These are phyloP conservation scores for Eulimnadia texana DNA, from an alignment of 1,140 invertebrate species.

Conservation along the genomic window DNA sequence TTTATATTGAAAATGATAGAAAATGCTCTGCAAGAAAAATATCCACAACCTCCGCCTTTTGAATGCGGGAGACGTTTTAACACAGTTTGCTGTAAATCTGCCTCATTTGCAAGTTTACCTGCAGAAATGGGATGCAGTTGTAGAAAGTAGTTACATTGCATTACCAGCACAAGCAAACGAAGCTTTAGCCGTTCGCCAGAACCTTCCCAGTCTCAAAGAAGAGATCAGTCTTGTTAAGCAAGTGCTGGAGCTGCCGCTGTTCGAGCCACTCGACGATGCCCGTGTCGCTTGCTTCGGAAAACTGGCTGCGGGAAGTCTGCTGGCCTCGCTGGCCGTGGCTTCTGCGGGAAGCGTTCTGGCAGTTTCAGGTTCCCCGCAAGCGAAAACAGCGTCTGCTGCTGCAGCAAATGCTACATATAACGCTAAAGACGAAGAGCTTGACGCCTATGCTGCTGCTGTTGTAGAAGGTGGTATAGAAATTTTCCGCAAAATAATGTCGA, in stretches of 20 bases:
- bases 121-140: slow-evolving; percentile 49
- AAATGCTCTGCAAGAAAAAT: slow-evolving; percentile 41
- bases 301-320: slow-evolving; percentile 61
- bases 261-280: slow-evolving; percentile 67
- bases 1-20: too few species aligned
- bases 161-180: slow-evolving; percentile 55
- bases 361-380: neutral
- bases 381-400: slow-evolving; percentile 1
- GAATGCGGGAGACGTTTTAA: slow-evolving; percentile 58
- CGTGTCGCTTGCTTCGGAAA: slow-evolving; percentile 62
- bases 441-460: slow-evolving; percentile 51
- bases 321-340: slow-evolving; percentile 55
- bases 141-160: slow-evolving; percentile 45
- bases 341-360: slow-evolving; percentile 46
- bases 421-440: slow-evolving; percentile 41
- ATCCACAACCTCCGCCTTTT: slow-evolving; percentile 45
- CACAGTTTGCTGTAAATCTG: slow-evolving; percentile 59
- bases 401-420: slow-evolving; percentile 14
- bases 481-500: slow-evolving; percentile 60
- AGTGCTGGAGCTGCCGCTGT: slow-evolving; percentile 64
- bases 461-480: slow-evolving; percentile 62
- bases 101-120: slow-evolving; percentile 59
- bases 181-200: slow-evolving; percentile 50
- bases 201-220: slow-evolving; percentile 26
- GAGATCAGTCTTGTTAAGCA: slow-evolving; percentile 69